phyloP scores from a whole-genome alignment of 2,797 vertebrate species.

The Rhinella marina region DNA sequence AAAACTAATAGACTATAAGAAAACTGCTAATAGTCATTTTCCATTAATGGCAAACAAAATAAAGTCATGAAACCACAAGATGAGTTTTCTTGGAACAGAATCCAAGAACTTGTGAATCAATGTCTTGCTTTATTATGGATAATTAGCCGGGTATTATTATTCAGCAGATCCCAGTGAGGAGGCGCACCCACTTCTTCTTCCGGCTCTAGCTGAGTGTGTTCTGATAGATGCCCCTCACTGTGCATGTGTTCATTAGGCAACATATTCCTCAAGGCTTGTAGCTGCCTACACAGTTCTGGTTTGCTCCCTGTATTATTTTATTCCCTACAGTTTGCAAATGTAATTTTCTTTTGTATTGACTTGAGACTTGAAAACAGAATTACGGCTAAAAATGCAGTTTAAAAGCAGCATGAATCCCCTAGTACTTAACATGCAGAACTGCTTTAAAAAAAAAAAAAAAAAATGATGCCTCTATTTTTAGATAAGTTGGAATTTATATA shows the following conservation, averaged over 20 bases:
- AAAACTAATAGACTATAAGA: constrained; percentile 11
- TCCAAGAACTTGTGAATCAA: constrained; percentile 29
- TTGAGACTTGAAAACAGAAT: constrained; percentile 29
- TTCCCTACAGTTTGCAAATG: constrained; percentile 34
- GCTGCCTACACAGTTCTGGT: constrained; percentile 41
- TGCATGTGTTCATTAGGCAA: constrained; percentile 44
- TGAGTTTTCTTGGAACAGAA: constrained; percentile 26
- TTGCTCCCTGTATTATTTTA: background rate
- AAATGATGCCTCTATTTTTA: background rate
- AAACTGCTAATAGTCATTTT: constrained; percentile 16
- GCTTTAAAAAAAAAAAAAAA: too few species aligned
- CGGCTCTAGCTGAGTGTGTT: constrained; percentile 18
- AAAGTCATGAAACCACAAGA: background rate
- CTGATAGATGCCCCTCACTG: constrained; percentile 36
- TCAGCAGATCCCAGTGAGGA: constrained; percentile 21
- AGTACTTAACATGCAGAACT: background rate
- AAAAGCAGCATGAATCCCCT: constrained; percentile 9
- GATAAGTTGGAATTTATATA: background rate
- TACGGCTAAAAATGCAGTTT: background rate
- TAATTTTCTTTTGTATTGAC: constrained; percentile 32
- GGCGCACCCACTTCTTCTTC: constrained; percentile 44
- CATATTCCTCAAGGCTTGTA: constrained; percentile 39
- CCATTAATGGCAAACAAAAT: constrained; percentile 36
- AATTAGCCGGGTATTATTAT: constrained; percentile 24
- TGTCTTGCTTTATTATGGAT: background rate